Percentiles rank a stretch among this genome's conserved stretches.
phyloP scores from a whole-genome alignment of 2,113 vertebrate species.

The Corythornis madagascariensis region DNA sequence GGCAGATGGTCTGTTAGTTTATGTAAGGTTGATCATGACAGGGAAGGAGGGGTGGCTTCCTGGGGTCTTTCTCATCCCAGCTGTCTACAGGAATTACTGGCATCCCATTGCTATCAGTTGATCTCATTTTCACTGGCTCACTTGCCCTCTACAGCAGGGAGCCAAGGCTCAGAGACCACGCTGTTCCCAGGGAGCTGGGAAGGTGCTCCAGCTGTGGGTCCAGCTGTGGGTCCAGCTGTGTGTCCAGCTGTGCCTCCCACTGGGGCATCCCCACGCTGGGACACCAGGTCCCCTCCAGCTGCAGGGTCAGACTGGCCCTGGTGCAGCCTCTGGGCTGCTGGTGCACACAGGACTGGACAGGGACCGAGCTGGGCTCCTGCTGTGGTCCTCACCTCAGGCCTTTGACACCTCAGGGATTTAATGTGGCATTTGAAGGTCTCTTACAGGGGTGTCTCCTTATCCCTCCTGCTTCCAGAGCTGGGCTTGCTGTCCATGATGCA shows the following conservation, averaged over 20 bases:
- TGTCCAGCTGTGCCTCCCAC: background rate
- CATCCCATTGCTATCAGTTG: background rate
- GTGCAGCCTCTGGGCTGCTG: background rate
- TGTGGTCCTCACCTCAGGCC: background rate
- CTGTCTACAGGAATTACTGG: conserved; percentile 14
- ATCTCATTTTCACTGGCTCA: background rate
- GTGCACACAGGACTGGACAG: background rate
- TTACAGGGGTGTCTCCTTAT: background rate
- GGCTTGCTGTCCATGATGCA: background rate
- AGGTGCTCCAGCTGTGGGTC: background rate
- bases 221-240: background rate
- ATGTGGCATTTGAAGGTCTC: background rate
- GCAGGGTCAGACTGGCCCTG: background rate
- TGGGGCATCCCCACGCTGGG: rapidly evolving
- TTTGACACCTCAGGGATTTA: background rate
- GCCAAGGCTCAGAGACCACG: rapidly evolving
- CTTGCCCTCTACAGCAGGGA: background rate
- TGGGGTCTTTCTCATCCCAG: background rate
- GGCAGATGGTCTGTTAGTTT: conserved; percentile 8
- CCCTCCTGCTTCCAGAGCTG: background rate
- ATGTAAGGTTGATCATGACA: background rate
- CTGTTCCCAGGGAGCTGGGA: background rate
- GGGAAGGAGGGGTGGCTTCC: background rate
- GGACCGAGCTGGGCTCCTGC: background rate
- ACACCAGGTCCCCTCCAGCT: background rate